These are phyloP conservation scores for Xyrauchen texanus DNA, from an alignment of 2,113 vertebrate genomes.

Conservation along the genomic window DNA sequence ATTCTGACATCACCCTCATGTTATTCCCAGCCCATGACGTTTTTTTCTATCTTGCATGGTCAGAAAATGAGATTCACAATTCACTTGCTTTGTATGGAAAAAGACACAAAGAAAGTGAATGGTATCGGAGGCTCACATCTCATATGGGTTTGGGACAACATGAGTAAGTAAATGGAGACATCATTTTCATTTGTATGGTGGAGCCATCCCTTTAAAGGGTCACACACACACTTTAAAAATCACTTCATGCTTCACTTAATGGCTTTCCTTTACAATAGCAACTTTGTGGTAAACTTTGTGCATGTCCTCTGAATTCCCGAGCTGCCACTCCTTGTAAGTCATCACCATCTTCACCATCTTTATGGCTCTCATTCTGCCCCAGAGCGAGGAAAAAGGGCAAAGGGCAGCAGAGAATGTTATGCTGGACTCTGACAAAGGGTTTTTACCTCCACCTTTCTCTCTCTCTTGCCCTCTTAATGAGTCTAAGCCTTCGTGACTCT, in stretches of 20 bases:
- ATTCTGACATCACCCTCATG: no score
- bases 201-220: no score
- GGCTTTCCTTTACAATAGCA: not conserved
- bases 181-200: no score
- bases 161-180: no score
- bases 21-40: no score
- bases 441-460: no score
- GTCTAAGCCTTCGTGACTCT: not conserved
- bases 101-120: no score
- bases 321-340: not conserved
- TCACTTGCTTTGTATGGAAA: no score
- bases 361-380: constrained; percentile 4
- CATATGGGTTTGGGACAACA: no score
- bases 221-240: not conserved
- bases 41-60: no score
- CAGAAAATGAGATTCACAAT: no score
- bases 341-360: constrained; percentile 1
- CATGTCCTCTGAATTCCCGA: not conserved
- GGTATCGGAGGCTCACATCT: no score
- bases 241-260: not conserved
- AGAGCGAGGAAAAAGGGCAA: not conserved
- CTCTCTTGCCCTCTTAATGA: not conserved
- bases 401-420: not conserved
- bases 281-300: not conserved
- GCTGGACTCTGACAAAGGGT: not conserved